Conservation (phyloP, 2,113 vertebrate species). For the Pipa parva region DNA sequence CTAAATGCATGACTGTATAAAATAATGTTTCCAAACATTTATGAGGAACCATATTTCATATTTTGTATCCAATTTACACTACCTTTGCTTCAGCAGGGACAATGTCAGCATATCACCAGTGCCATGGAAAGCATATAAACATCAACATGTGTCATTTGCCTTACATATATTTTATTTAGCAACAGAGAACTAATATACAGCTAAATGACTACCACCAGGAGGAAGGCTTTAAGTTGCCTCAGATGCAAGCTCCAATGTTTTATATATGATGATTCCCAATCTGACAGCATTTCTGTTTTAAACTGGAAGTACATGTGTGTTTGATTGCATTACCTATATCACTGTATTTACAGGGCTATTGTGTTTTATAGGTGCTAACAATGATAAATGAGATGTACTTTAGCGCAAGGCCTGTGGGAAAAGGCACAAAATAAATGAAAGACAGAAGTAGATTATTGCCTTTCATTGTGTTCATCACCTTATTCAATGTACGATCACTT, state of each 20-base stretch:
- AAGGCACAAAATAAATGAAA: constrained; percentile 8
- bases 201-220: neutral
- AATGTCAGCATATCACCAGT: too few relatives aligned
- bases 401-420: constrained; percentile 3
- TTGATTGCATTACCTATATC: constrained; percentile 1
- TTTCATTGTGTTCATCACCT: constrained; percentile 8
- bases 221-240: neutral
- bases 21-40: too few relatives aligned
- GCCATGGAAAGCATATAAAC: too few relatives aligned
- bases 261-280: constrained; percentile 2
- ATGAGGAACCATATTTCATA: too few relatives aligned
- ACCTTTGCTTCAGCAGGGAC: too few relatives aligned
- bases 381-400: constrained; percentile 16
- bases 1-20: too few relatives aligned
- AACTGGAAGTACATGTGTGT: neutral
- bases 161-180: too few relatives aligned
- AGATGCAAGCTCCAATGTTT: neutral
- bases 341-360: neutral
- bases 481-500: neutral
- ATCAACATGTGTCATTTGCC: too few relatives aligned
- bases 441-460: constrained; percentile 1
- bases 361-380: neutral
- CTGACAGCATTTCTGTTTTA: neutral
- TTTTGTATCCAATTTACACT: too few relatives aligned
- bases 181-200: too few relatives aligned